These are phyloP conservation scores for Eupeodes luniger DNA, from an alignment of 2,888 invertebrate species.

Conservation along the genomic window DNA sequence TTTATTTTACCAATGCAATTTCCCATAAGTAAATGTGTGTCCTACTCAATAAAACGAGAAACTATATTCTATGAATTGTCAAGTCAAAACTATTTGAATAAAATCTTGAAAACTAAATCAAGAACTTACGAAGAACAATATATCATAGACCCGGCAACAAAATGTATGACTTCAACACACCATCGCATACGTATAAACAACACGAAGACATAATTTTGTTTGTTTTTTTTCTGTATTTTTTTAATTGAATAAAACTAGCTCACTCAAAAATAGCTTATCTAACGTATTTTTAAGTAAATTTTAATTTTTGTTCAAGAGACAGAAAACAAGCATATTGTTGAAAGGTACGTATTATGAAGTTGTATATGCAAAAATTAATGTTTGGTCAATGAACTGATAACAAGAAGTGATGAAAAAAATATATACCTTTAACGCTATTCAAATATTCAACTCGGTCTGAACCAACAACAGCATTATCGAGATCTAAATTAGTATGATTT, in stretches of 20 bases:
- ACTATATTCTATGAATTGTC: no score
- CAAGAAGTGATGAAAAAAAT: background rate
- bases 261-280: background rate
- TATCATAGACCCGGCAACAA: no score
- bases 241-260: background rate
- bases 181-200: no score
- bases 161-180: no score
- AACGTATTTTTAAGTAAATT: background rate
- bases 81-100: no score
- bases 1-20: no score
- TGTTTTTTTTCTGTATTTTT: no score
- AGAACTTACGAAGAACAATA: no score
- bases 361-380: background rate
- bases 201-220: no score
- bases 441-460: background rate
- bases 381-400: slow-evolving; percentile 16
- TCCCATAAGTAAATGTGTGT: no score
- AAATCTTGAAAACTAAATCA: no score
- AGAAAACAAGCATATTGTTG: background rate
- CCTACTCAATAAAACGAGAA: no score
- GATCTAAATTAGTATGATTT: background rate
- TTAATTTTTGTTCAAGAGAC: background rate
- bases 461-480: background rate
- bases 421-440: background rate
- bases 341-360: background rate